These are phyloP conservation scores for Phalacrocorax carbo DNA, from an alignment of 2,113 vertebrate genomes.

Conservation along the genomic window DNA sequence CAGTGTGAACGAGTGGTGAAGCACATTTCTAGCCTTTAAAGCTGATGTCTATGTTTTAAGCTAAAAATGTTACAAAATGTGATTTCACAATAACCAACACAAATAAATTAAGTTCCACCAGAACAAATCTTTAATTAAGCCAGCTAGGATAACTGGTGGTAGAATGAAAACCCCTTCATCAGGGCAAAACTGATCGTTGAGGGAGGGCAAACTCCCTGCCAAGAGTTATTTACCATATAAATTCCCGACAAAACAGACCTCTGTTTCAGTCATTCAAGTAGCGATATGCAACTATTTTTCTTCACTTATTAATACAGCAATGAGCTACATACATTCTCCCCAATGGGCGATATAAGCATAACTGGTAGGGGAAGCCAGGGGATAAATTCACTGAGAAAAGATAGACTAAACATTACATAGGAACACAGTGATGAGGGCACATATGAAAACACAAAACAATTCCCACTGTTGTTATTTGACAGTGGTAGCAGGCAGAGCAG, in stretches of 20 bases:
- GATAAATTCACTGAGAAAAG: neutral
- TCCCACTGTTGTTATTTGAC: neutral
- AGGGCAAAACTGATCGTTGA: neutral
- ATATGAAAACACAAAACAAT: neutral
- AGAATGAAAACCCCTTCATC: neutral
- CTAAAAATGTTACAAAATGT: neutral
- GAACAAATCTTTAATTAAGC: neutral
- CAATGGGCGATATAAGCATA: neutral
- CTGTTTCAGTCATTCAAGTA: neutral
- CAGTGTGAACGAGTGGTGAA: neutral
- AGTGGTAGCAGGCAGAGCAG: neutral
- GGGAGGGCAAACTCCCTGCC: neutral
- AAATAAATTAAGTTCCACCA: neutral
- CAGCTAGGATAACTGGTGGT: neutral
- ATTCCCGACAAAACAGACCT: neutral
- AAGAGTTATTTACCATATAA: neutral
- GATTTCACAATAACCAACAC: neutral
- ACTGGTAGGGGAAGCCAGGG: neutral
- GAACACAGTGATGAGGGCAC: neutral
- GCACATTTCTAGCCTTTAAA: neutral
- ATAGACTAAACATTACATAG: neutral
- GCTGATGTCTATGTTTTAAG: neutral
- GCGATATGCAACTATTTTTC: neutral
- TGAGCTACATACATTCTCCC: neutral
- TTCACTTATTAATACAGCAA: neutral